phyloP scores from a whole-genome alignment of 35 echinoderm and acorn worm species.

The Amphiura filiformis region DNA sequence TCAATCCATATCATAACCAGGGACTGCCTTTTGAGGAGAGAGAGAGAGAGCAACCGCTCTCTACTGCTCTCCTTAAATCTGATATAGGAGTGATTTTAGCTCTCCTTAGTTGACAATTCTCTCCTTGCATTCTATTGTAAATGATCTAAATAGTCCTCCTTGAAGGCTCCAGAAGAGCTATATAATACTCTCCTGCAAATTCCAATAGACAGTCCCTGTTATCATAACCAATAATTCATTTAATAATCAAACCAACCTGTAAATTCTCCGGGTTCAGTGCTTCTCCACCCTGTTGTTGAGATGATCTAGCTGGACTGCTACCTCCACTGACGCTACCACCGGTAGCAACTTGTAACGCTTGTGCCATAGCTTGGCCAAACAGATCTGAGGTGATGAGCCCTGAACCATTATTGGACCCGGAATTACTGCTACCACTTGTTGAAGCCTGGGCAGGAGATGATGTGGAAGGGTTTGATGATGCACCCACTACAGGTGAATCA shows the following conservation, averaged over 20 bases:
- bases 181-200: no score
- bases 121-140: no score
- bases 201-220: no score
- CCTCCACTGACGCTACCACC: not conserved
- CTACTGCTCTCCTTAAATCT: no score
- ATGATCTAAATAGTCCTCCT: no score
- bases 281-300: not conserved
- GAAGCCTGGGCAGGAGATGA: not conserved
- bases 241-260: not conserved
- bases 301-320: not conserved
- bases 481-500: not conserved
- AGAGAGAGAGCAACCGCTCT: no score
- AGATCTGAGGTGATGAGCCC: constrained; percentile 49
- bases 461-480: not conserved
- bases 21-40: no score
- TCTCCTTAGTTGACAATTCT: no score
- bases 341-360: constrained; percentile 46
- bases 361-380: constrained; percentile 59
- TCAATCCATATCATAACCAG: no score
- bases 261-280: not conserved
- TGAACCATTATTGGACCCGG: not conserved
- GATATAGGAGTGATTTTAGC: no score
- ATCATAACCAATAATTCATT: not conserved
- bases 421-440: not conserved
- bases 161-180: no score